Conservation (phyloP, 2,113 vertebrate species). For the Charadrius vociferus region DNA sequence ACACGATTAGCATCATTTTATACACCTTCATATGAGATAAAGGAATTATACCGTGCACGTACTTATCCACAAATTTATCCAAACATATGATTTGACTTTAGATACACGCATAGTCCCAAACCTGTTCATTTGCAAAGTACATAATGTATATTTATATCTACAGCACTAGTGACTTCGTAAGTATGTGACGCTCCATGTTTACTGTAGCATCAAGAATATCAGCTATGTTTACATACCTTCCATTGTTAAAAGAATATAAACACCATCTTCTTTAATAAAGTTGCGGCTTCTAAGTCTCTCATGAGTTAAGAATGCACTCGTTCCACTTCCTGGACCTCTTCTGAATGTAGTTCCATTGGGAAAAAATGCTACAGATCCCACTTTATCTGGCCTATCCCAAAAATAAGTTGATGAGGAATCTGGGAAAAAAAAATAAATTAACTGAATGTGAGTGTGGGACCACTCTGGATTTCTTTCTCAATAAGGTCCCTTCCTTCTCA, state of each 20-base stretch:
- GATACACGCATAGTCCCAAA: neutral
- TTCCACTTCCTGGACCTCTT: slow-evolving; percentile 76
- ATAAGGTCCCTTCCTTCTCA: neutral
- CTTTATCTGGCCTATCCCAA: slow-evolving; percentile 86
- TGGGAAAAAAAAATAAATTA: neutral
- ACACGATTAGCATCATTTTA: neutral
- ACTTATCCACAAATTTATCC: neutral
- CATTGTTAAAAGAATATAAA: slow-evolving; percentile 82
- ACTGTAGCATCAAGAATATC: neutral
- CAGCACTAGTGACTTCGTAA: neutral
- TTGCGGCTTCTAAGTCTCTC: slow-evolving; percentile 78
- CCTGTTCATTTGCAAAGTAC: neutral
- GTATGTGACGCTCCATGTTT: neutral
- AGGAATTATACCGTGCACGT: neutral
- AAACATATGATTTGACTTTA: neutral
- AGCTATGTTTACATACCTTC: slow-evolving; percentile 76
- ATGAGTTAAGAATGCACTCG: slow-evolving; percentile 77
- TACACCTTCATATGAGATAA: neutral
- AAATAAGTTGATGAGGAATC: slow-evolving; percentile 9
- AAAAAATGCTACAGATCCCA: slow-evolving; percentile 70
- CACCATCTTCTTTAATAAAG: slow-evolving; percentile 84
- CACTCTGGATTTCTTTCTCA: neutral
- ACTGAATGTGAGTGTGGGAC: neutral
- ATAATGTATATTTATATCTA: neutral
- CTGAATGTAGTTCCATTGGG: slow-evolving; percentile 80